A percentile compares a stretch with the other conserved stretches of the same genome.
phyloP scores from a whole-genome alignment of 1,140 invertebrate species.

The Eriocheir sinensis region DNA sequence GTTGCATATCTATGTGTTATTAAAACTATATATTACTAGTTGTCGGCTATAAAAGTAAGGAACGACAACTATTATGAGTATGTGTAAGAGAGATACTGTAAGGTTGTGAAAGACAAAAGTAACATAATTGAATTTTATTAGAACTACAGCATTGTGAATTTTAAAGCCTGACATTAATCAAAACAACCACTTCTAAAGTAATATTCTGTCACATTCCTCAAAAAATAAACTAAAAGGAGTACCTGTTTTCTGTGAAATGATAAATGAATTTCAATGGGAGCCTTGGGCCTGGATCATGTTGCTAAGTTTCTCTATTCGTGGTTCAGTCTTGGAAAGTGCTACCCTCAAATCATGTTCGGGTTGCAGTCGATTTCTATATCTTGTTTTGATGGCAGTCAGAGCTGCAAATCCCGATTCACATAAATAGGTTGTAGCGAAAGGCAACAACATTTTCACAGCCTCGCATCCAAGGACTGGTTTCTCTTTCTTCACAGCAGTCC shows the following conservation, averaged over 20 bases:
- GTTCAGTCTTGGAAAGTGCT: conserved; percentile 24
- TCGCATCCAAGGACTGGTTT: background rate
- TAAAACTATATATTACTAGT: too few species aligned
- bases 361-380: conserved; percentile 33
- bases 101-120: background rate
- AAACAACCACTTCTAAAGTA: background rate
- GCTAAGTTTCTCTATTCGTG: background rate
- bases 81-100: background rate
- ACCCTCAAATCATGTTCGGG: conserved; percentile 32
- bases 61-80: too few species aligned
- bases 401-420: background rate
- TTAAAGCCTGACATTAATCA: background rate
- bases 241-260: background rate
- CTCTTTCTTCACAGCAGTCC: background rate
- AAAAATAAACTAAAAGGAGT: background rate
- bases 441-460: conserved; percentile 10
- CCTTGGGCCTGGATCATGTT: background rate
- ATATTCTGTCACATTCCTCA: conserved; percentile 33
- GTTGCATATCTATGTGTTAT: too few species aligned
- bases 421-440: background rate
- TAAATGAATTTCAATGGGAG: background rate
- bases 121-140: conserved; percentile 28
- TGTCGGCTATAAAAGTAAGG: too few species aligned
- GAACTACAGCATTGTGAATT: background rate
- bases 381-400: background rate